These are phyloP conservation scores for Gonioctena quinquepunctata DNA, from an alignment of 1,140 invertebrate species.

Conservation along the genomic window DNA sequence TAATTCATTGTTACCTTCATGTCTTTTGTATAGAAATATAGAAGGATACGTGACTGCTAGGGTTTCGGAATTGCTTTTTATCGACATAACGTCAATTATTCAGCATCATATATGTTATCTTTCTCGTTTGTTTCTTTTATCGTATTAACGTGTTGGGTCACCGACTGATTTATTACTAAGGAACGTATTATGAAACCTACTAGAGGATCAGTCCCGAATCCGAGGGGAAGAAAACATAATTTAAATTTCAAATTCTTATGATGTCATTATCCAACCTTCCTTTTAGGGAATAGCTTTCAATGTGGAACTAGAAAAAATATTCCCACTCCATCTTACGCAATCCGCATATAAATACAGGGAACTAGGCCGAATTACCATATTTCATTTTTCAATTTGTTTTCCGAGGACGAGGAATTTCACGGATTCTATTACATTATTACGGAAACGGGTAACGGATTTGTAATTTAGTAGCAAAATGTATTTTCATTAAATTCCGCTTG, in stretches of 20 bases:
- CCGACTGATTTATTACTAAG: too few species aligned
- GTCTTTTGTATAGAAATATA: too few species aligned
- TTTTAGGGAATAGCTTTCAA: neutral
- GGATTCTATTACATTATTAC: neutral
- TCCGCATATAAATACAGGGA: neutral
- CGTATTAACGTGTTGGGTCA: too few species aligned
- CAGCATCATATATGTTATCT: too few species aligned
- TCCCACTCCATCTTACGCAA: neutral
- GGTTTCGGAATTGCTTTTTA: too few species aligned
- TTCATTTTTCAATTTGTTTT: neutral
- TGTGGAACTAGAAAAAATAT: neutral
- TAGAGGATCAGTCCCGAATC: too few species aligned
- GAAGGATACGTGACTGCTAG: too few species aligned
- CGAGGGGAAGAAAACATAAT: neutral
- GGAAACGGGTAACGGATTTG: neutral
- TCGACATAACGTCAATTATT: too few species aligned
- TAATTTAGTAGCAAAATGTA: neutral
- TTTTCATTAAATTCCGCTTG: neutral
- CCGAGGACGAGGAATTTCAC: neutral
- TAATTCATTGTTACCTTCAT: too few species aligned
- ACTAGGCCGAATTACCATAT: neutral
- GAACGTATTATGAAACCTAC: neutral
- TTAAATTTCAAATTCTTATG: neutral
- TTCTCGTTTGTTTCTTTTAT: too few species aligned
- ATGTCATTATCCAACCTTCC: neutral